Conservation (phyloP, 2,797 vertebrate genomes). For the Heteromormyrus szaboi region DNA sequence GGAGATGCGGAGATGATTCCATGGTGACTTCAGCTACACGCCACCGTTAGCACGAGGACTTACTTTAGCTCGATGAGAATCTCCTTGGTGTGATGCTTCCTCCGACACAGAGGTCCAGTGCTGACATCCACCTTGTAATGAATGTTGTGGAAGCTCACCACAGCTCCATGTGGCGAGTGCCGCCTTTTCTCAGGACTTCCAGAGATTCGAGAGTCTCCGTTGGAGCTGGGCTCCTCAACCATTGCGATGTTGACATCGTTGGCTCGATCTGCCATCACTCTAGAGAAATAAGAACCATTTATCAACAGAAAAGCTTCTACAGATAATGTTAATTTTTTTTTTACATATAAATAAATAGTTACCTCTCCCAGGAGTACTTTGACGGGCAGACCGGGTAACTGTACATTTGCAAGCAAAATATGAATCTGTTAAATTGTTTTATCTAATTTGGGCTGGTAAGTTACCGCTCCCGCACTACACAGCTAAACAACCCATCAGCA, state of each 20-base stretch:
- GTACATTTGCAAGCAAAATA: not conserved
- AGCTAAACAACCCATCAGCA: not conserved
- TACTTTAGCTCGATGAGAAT: conserved; percentile 64
- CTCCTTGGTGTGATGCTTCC: conserved; percentile 38
- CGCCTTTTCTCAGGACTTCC: conserved; percentile 20
- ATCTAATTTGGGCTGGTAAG: not conserved
- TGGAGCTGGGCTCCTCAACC: conserved; percentile 44
- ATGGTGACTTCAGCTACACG: not conserved
- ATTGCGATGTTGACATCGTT: conserved; percentile 53
- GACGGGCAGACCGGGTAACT: not conserved
- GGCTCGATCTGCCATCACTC: conserved; percentile 40
- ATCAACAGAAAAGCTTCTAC: not conserved
- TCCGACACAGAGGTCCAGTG: conserved; percentile 44
- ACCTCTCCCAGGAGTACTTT: not conserved
- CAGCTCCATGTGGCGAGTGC: conserved; percentile 41
- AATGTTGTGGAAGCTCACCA: conserved; percentile 67
- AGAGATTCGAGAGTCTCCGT: conserved; percentile 38
- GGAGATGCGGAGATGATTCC: not conserved
- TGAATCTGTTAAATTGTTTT: not conserved
- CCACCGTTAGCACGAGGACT: conserved; percentile 32
- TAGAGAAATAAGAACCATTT: not conserved
- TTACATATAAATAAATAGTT: not conserved
- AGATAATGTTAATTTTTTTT: not conserved
- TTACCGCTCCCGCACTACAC: not conserved
- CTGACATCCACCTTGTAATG: conserved; percentile 54